Evolutionary conservation across 1,140 invertebrate genomes (phyloP).

Genomic region (Euglossa dilemma): DNA sequence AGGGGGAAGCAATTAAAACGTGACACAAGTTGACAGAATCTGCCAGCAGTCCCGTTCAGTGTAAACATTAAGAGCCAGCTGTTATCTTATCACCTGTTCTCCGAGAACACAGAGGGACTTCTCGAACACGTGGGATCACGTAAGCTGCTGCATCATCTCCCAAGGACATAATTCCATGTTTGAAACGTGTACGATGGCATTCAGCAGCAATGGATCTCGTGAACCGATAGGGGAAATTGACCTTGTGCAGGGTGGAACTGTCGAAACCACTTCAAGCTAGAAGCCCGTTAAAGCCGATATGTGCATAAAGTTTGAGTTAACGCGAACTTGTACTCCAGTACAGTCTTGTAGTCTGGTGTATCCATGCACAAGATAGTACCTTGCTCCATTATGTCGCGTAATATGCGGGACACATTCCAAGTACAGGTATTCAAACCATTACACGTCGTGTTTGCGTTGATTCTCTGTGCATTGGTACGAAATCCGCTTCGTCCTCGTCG

Average conservation of each 20-base stretch:
- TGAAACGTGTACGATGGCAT: constrained; percentile 32
- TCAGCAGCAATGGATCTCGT: constrained; percentile 29
- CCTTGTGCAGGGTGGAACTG: constrained; percentile 38
- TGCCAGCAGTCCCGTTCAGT: not conserved
- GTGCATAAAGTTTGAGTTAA: constrained; percentile 53
- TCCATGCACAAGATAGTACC: constrained; percentile 2
- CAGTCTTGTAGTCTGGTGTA: constrained; percentile 3
- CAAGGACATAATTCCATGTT: constrained; percentile 58
- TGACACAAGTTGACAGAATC: not conserved
- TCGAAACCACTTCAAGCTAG: constrained; percentile 35
- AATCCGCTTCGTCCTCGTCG: not conserved
- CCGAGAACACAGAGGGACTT: constrained; percentile 33
- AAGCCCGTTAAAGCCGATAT: constrained; percentile 57
- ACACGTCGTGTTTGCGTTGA: constrained; percentile 30
- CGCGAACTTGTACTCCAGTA: constrained; percentile 25
- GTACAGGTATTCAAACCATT: constrained; percentile 38
- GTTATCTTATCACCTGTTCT: constrained; percentile 47
- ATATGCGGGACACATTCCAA: constrained; percentile 37
- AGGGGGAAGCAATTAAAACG: not conserved
- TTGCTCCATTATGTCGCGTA: constrained; percentile 29
- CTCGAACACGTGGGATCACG: constrained; percentile 40
- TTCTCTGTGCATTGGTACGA: not conserved
- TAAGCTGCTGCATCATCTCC: constrained; percentile 58
- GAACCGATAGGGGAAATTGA: constrained; percentile 11
- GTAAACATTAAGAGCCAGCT: not conserved